These are phyloP conservation scores for Monopterus albus DNA, from an alignment of 2,113 vertebrate genomes.

Conservation along the genomic window DNA sequence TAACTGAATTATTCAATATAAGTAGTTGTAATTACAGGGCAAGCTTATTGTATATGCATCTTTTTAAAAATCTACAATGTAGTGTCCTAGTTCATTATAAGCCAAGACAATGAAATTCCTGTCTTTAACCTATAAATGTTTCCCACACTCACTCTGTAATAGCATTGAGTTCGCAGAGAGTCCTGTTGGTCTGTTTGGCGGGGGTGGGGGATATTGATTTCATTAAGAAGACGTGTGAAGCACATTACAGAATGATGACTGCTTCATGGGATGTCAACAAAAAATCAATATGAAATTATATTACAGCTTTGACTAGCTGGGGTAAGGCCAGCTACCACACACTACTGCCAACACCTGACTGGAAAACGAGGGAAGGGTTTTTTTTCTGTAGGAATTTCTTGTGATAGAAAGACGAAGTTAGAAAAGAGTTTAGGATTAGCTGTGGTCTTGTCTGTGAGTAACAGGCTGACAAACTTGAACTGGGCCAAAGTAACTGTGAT, in stretches of 20 bases:
- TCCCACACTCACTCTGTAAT: conserved; percentile 55
- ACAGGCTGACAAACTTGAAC: conserved; percentile 25
- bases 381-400: conserved; percentile 55
- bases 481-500: conserved; percentile 18
- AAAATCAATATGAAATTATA: conserved; percentile 87
- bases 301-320: conserved; percentile 75
- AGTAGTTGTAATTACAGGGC: neutral
- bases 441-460: conserved; percentile 45
- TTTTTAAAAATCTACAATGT: neutral
- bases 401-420: conserved; percentile 35
- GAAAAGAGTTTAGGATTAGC: conserved; percentile 42
- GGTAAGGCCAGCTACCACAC: conserved; percentile 58
- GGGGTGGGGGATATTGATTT: conserved; percentile 84
- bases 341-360: conserved; percentile 52
- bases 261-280: conserved; percentile 87
- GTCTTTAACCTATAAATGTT: conserved; percentile 54
- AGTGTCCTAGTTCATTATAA: conserved; percentile 30
- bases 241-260: conserved; percentile 86
- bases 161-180: conserved; percentile 66
- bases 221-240: conserved; percentile 84
- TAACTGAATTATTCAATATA: neutral
- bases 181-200: conserved; percentile 68
- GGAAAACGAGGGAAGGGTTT: conserved; percentile 52
- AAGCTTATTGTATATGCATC: neutral
- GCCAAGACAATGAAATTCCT: conserved; percentile 28